These are phyloP conservation scores for Botia kubotai DNA, from an alignment of 2,797 vertebrate genomes.

Conservation along the genomic window DNA sequence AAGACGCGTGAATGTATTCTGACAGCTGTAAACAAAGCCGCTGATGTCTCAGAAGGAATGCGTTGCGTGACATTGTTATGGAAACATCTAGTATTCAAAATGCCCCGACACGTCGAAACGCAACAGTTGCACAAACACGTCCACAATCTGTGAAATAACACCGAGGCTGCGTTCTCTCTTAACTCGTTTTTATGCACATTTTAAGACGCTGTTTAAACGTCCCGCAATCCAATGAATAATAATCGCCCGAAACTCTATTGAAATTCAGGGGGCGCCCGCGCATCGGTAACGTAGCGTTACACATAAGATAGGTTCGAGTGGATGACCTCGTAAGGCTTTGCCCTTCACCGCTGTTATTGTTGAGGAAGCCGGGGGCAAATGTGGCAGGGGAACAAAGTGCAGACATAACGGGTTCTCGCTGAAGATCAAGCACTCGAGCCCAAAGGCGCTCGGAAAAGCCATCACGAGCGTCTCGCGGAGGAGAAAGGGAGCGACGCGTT, in stretches of 20 bases:
- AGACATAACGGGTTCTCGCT: slow-evolving; percentile 30
- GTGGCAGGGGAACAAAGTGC: slow-evolving; percentile 30
- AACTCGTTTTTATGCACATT: slow-evolving; percentile 52
- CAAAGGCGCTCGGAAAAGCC: slow-evolving; percentile 49
- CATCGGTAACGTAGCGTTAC: slow-evolving; percentile 29
- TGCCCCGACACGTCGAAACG: slow-evolving; percentile 1
- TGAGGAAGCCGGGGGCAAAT: slow-evolving; percentile 15
- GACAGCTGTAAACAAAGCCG: slow-evolving; percentile 33
- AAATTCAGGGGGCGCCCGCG: slow-evolving; percentile 43
- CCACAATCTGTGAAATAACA: slow-evolving; percentile 41
- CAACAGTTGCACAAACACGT: slow-evolving; percentile 26
- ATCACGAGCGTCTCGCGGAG: slow-evolving; percentile 33
- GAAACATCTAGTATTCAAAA: slow-evolving; percentile 26
- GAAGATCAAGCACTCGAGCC: slow-evolving; percentile 19
- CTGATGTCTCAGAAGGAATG: slow-evolving; percentile 10
- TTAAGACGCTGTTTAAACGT: slow-evolving; percentile 54
- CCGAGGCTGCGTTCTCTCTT: slow-evolving; percentile 4
- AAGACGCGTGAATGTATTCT: slow-evolving; percentile 10
- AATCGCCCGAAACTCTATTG: slow-evolving; percentile 50
- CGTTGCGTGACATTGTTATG: not conserved
- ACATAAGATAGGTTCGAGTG: slow-evolving; percentile 25
- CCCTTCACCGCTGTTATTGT: slow-evolving; percentile 5
- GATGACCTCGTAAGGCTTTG: slow-evolving; percentile 28
- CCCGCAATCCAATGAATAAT: slow-evolving; percentile 51
- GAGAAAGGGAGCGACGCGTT: slow-evolving; percentile 33